These are phyloP conservation scores for Eptesicus fuscus DNA, from an alignment of 2,113 vertebrate genomes.

Conservation along the genomic window DNA sequence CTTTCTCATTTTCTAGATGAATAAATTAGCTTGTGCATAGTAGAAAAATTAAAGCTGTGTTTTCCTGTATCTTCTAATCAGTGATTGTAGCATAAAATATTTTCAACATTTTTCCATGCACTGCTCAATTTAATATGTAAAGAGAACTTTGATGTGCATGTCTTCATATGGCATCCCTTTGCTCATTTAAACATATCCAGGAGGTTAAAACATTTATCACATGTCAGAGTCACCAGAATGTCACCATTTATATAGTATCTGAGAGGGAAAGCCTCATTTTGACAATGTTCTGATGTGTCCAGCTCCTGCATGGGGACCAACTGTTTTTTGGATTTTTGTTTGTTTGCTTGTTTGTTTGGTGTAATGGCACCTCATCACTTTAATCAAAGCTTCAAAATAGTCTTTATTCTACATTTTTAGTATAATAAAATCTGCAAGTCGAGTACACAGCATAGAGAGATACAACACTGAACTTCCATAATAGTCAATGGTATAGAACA, in stretches of 20 bases:
- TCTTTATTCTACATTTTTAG: slow-evolving; percentile 86
- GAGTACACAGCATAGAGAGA: slow-evolving; percentile 86
- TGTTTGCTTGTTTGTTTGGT: neutral
- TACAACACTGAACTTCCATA: slow-evolving; percentile 78
- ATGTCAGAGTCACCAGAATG: neutral
- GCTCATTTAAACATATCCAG: neutral
- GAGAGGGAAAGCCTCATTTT: neutral
- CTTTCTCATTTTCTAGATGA: neutral
- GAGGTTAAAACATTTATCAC: neutral
- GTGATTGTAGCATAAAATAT: neutral
- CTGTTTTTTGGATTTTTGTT: neutral
- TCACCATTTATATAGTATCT: neutral
- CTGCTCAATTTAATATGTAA: neutral
- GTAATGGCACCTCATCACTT: slow-evolving; percentile 76
- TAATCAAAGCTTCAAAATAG: slow-evolving; percentile 86
- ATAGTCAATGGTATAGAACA: slow-evolving; percentile 81
- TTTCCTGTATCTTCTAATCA: neutral
- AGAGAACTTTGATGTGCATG: neutral
- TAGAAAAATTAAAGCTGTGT: neutral
- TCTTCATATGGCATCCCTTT: neutral
- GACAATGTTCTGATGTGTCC: neutral
- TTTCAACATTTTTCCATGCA: neutral
- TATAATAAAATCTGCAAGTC: slow-evolving; percentile 85
- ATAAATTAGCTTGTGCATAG: neutral
- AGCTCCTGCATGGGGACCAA: neutral